Percentiles rank a stretch among this genome's conserved stretches.
Conservation (phyloP, 2,113 vertebrate species). For the Ophthalmolycus amberensis region DNA sequence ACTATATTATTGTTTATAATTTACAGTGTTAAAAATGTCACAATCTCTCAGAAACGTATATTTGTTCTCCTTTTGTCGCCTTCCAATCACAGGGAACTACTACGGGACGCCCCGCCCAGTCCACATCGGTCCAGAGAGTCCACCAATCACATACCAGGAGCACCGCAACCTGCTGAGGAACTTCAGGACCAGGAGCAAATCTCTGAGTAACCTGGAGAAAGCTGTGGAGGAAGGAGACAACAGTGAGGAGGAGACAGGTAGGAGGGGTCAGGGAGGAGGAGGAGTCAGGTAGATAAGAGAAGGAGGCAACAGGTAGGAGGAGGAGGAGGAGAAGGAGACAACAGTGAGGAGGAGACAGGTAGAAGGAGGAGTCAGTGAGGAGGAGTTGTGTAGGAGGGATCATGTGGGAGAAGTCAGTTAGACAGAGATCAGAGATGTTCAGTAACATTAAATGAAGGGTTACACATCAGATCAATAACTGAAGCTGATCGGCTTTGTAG, state of each 20-base stretch:
- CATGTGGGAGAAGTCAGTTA: too few relatives aligned
- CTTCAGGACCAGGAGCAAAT: slow-evolving; percentile 85
- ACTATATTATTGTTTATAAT: too few relatives aligned
- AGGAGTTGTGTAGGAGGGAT: too few relatives aligned
- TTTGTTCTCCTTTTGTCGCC: background rate
- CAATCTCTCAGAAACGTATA: background rate
- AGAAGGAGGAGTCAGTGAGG: too few relatives aligned
- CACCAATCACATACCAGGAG: slow-evolving; percentile 85
- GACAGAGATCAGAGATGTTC: too few relatives aligned
- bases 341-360: too few relatives aligned
- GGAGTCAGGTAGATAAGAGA: too few relatives aligned
- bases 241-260: slow-evolving; percentile 81
- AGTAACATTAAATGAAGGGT: too few relatives aligned
- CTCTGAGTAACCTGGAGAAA: slow-evolving; percentile 87
- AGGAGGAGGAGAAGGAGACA: too few relatives aligned
- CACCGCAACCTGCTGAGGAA: slow-evolving; percentile 85
- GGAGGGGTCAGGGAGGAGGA: too few relatives aligned
- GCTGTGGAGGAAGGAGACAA: slow-evolving; percentile 84
- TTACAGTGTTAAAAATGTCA: too few relatives aligned
- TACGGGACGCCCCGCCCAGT: slow-evolving; percentile 85
- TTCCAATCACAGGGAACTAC: slow-evolving; percentile 81
- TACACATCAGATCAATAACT: background rate
- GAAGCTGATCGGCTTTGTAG: background rate
- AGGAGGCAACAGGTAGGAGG: too few relatives aligned
- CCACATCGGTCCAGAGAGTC: slow-evolving; percentile 84